Conservation (phyloP, 2,113 vertebrate species). For the Pristiophorus japonicus region DNA sequence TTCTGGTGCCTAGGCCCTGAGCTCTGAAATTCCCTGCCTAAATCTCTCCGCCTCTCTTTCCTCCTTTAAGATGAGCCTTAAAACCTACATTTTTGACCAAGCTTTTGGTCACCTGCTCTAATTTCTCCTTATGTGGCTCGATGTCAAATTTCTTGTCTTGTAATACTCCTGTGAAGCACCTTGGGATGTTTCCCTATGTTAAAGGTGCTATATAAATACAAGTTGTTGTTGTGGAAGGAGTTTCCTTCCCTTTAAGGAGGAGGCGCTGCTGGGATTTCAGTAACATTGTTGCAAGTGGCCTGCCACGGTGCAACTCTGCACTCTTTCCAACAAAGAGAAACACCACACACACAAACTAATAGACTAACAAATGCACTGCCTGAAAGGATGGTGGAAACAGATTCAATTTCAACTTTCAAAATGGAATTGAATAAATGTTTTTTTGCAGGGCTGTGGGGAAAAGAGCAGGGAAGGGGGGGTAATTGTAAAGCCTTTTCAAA, state of each 20-base stretch:
- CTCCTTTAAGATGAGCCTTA: no score
- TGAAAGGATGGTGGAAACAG: neutral
- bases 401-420: neutral
- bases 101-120: no score
- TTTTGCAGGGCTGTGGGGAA: neutral
- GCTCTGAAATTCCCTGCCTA: no score
- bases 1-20: no score
- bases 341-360: neutral
- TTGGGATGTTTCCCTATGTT: no score
- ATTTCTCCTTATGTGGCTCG: no score
- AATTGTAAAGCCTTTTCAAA: neutral
- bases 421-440: neutral
- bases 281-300: neutral
- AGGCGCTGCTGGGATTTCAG: neutral
- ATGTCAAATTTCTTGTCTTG: no score
- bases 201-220: no score
- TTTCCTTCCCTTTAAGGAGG: slow-evolving; percentile 12
- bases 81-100: no score
- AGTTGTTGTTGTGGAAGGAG: no score
- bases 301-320: neutral
- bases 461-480: neutral
- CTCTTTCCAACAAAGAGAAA: neutral
- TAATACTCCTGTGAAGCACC: no score
- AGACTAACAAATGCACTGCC: neutral
- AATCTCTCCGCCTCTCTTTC: no score